phyloP scores from a whole-genome alignment of 2,888 invertebrate genomes.

The Erebia palarica region DNA sequence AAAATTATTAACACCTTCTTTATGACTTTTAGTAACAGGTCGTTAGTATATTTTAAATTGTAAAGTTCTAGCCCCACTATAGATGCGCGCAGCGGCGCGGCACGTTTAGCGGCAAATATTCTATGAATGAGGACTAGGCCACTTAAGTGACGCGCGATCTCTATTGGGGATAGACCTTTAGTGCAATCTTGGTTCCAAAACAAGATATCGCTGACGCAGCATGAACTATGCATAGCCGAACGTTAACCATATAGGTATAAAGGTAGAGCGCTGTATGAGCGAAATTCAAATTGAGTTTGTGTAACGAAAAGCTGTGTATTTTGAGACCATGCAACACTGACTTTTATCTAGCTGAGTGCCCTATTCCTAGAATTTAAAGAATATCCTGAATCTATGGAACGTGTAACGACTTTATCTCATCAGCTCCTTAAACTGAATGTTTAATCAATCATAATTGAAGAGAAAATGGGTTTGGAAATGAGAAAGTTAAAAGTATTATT shows the following conservation, averaged over 20 bases:
- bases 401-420: too few relatives aligned
- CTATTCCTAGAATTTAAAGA: not conserved
- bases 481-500: too few relatives aligned
- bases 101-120: too few relatives aligned
- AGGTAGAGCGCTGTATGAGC: not conserved
- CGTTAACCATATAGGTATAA: not conserved
- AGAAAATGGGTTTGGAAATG: too few relatives aligned
- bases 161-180: too few relatives aligned
- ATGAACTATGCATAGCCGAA: not conserved
- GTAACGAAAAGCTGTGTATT: constrained; percentile 11
- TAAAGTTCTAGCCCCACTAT: too few relatives aligned
- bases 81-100: too few relatives aligned
- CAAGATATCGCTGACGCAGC: not conserved
- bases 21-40: too few relatives aligned
- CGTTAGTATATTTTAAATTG: too few relatives aligned
- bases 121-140: too few relatives aligned
- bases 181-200: constrained; percentile 16
- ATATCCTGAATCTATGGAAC: not conserved
- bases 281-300: constrained; percentile 7
- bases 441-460: not conserved
- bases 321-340: not conserved
- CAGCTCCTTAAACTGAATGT: not conserved
- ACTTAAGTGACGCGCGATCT: too few relatives aligned
- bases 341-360: constrained; percentile 1
- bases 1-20: too few relatives aligned